Evolutionary conservation across 2,797 vertebrate species (phyloP).

Genomic region (Sphaeramia orbicularis): DNA sequence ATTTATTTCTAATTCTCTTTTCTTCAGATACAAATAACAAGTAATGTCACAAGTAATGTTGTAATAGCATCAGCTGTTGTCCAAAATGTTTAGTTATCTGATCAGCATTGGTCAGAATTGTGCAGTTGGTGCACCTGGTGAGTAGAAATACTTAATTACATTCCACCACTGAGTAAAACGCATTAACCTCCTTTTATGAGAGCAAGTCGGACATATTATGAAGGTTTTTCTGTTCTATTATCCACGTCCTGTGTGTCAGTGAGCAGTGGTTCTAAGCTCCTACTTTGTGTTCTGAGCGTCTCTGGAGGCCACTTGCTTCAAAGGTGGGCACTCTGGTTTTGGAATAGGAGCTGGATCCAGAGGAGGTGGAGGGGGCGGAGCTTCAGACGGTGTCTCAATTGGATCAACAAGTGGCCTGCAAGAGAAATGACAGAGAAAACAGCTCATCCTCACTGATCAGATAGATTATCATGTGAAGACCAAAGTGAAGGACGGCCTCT

Average conservation of each 20-base stretch:
- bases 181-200: no score
- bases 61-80: no score
- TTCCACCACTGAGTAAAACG: no score
- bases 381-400: constrained; percentile 31
- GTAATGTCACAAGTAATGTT: no score
- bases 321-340: constrained; percentile 16
- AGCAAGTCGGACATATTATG: neutral
- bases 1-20: no score
- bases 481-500: no score
- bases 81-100: no score
- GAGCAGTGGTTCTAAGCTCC: neutral
- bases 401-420: constrained; percentile 53
- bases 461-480: neutral
- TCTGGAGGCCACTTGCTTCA: constrained; percentile 22
- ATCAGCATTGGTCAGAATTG: no score
- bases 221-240: neutral
- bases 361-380: constrained; percentile 17
- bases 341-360: neutral
- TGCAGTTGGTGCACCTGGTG: no score
- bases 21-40: no score
- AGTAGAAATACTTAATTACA: no score
- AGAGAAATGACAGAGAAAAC: neutral
- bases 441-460: neutral
- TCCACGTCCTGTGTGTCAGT: no score
- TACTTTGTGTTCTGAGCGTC: constrained; percentile 64